Conservation (phyloP, 37 sponge, comb jelly and placozoan genomes). For the Beroe forskalii region DNA sequence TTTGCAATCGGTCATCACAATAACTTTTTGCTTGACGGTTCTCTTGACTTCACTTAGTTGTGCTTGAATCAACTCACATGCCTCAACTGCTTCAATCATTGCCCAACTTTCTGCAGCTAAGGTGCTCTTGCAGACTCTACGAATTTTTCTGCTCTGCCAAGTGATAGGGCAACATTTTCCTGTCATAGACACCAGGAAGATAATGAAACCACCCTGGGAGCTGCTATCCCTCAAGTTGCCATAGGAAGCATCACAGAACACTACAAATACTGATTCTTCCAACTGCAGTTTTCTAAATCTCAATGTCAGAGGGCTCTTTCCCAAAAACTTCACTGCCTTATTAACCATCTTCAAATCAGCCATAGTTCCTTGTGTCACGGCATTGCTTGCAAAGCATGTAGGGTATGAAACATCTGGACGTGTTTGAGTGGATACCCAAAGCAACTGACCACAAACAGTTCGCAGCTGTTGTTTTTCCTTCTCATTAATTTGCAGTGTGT, state of each 20-base stretch:
- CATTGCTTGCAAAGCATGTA: not conserved
- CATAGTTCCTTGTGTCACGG: not conserved
- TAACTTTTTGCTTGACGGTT: not conserved
- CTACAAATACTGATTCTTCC: not conserved
- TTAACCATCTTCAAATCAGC: not conserved
- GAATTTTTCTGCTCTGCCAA: not conserved
- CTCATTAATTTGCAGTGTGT: not conserved
- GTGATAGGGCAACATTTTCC: constrained; percentile 17
- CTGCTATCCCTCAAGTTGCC: not conserved
- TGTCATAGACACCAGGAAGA: not conserved
- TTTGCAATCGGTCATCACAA: constrained; percentile 15
- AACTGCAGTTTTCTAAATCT: not conserved
- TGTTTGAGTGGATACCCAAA: not conserved
- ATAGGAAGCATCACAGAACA: not conserved
- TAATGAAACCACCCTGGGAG: not conserved
- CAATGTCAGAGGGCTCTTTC: not conserved
- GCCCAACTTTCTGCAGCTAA: constrained; percentile 27
- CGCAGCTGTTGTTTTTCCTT: not conserved
- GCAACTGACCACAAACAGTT: not conserved
- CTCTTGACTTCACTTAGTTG: not conserved
- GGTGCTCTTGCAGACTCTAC: not conserved
- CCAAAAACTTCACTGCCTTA: not conserved
- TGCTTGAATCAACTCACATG: not conserved
- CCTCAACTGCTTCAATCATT: not conserved
- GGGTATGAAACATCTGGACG: not conserved